Base-by-base conservation (phyloP, 2,113 vertebrate genomes). In the Coptodon rendalli region DNA sequence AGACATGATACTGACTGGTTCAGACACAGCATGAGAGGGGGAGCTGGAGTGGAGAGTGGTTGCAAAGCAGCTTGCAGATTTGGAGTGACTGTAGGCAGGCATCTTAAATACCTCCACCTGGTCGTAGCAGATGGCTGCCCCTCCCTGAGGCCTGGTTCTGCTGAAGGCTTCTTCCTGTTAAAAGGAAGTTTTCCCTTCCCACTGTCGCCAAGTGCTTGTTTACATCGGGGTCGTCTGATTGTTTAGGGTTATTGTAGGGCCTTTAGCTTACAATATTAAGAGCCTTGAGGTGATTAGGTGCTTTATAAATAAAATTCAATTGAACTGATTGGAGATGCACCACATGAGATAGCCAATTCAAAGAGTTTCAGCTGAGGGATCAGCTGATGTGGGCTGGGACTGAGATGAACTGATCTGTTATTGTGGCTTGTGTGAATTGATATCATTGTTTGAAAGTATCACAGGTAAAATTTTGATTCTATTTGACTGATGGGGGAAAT, bases 131-230 rank as follows among this genome's bases (percentile, higher is more conserved):
- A 68, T 40, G 63, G 36, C 36, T 40, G 12, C 11, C 7, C 36
- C 36, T 0, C 11, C 34, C 19, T 0, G 63, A 68, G 36, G 36
- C 63, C 36, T 14, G 36, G 36, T 68, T 40, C 36, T 24, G 36
- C 36, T 40, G n/a, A 40, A 40, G n/a, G 1, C 5, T 24, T 68
- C 3, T 3, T 68, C 63, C n/a, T 68, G 36, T 68, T 68, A 68
- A 68, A 68, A 40, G 36, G 63, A 40, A 14, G 36, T 68, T 68
- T 40, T 68, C n/a, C n/a, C 12, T 68, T 40, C 63, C 7, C 36
- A 68, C 2, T 14, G 63, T 40, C 7, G 5, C n/a, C 63, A 68
- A 40, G 36, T 24, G 0, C 36, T 40, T 68, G n/a, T 14, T 40
- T 6, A 40, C n/a, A 24, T 5, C 22, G 63, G 12, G 3, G 7